A percentile compares a stretch with the other conserved stretches of the same genome.
Conservation (phyloP, 23 tunicate genomes). For the Styela plicata region DNA sequence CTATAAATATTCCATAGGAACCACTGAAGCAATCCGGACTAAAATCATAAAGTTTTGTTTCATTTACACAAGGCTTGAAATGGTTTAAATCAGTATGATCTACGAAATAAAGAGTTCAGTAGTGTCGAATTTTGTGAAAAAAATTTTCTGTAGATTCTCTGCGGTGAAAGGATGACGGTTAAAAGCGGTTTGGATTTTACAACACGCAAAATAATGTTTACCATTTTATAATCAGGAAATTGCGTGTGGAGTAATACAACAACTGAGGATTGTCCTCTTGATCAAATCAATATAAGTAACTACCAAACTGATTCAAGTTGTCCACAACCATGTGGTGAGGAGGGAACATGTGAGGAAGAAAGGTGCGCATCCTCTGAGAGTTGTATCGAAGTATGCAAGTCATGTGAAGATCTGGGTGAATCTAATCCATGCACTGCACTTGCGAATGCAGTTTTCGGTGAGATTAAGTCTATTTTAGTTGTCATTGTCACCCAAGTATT, state of each 20-base stretch:
- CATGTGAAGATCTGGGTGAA: conserved; percentile 25
- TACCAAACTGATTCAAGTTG: conserved; percentile 25
- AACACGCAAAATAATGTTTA: background rate
- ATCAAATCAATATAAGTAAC: background rate
- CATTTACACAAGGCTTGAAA: too few relatives aligned
- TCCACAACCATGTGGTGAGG: conserved; percentile 25
- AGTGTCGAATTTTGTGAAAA: too few relatives aligned
- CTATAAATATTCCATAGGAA: too few relatives aligned
- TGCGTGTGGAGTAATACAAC: conserved; percentile 19
- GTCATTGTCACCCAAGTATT: background rate
- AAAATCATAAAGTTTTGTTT: too few relatives aligned
- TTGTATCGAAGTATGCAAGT: conserved; percentile 27
- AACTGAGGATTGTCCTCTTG: conserved; percentile 8
- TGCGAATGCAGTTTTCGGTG: conserved; percentile 27
- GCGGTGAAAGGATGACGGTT: too few relatives aligned
- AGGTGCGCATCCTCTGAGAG: conserved; percentile 15
- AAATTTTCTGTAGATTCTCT: too few relatives aligned
- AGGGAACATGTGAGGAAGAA: conserved; percentile 38
- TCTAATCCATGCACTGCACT: conserved; percentile 39
- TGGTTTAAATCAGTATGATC: too few relatives aligned
- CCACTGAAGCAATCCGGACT: too few relatives aligned
- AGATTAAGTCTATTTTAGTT: background rate
- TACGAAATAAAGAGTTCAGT: too few relatives aligned
- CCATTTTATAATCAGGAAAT: background rate
- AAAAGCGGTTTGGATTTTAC: too few relatives aligned